phyloP scores from a whole-genome alignment of 2,113 vertebrate species.

The Actenoides lindsayi region DNA sequence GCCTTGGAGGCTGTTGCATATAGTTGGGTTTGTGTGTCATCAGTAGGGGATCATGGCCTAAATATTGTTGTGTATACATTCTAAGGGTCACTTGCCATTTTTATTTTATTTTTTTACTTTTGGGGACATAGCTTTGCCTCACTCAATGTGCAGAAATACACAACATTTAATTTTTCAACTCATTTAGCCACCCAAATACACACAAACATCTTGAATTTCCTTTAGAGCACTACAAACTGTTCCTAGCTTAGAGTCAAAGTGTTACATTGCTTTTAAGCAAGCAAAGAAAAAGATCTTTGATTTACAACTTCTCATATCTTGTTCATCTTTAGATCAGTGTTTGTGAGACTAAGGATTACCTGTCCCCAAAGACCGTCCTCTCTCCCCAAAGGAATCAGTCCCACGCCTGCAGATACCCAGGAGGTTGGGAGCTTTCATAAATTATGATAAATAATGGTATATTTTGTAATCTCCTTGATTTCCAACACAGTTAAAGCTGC shows the following conservation, averaged over 20 bases:
- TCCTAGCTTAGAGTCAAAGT: neutral
- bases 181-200: neutral
- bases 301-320: neutral
- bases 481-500: neutral
- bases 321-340: neutral
- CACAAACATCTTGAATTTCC: neutral
- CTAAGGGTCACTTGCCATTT: neutral
- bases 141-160: neutral
- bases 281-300: neutral
- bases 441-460: accelerated
- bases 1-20: neutral
- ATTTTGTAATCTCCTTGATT: neutral
- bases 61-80: neutral
- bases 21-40: neutral
- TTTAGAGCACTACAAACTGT: neutral
- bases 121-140: neutral
- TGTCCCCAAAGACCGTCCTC: neutral
- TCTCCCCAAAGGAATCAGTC: neutral
- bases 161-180: neutral
- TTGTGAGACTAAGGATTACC: neutral
- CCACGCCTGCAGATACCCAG: neutral
- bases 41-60: no score
- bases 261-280: neutral
- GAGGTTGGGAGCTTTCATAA: neutral
- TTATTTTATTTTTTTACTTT: neutral